Percentiles rank a stretch among this genome's conserved stretches.
Conservation (phyloP, 2,113 vertebrate species). For the Gallinago media region DNA sequence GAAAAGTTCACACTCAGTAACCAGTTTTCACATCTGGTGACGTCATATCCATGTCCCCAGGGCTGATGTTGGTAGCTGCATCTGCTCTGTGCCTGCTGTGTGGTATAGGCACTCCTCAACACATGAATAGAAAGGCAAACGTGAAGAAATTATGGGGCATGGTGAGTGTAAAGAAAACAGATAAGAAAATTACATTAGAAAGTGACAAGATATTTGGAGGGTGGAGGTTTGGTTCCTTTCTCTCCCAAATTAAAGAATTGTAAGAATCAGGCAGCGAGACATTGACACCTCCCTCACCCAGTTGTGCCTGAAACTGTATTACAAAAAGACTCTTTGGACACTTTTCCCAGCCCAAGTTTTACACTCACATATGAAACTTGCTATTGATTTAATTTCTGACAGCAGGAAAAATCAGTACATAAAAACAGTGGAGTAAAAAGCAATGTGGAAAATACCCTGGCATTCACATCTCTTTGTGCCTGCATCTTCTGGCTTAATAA, state of each 20-base stretch:
- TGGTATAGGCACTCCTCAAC: not conserved
- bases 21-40: not conserved
- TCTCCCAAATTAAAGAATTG: not conserved
- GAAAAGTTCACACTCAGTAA: not conserved
- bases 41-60: accelerated
- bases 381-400: not conserved
- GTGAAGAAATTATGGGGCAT: not conserved
- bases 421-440: not conserved
- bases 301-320: not conserved
- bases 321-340: not conserved
- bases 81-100: accelerated
- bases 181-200: not conserved
- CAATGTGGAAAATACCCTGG: not conserved
- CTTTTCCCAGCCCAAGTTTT: not conserved
- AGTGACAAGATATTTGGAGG: not conserved
- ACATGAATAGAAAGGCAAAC: not conserved
- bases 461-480: not conserved
- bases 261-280: not conserved
- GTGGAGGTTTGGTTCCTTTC: not conserved
- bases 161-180: not conserved
- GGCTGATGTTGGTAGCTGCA: not conserved
- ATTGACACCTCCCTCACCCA: not conserved
- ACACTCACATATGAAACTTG: not conserved
- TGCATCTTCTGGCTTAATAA: not conserved
- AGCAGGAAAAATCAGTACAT: not conserved